phyloP scores from a whole-genome alignment of 2,888 invertebrate species.

The Azorinus chamasolen region DNA sequence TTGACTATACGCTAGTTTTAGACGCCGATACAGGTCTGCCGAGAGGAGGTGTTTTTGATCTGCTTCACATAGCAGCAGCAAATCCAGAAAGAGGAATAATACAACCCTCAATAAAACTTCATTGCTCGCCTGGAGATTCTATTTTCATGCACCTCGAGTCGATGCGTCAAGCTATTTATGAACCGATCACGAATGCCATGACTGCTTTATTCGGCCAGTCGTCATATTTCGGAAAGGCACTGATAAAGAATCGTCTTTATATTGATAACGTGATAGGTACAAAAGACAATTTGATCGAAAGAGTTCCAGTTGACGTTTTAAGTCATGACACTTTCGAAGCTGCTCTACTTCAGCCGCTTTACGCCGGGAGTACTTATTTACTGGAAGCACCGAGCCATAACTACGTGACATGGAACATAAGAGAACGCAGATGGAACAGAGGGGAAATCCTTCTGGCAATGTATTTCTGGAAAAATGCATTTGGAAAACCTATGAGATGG shows the following conservation, averaged over 20 bases:
- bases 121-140: conserved; percentile 72
- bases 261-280: conserved; percentile 80
- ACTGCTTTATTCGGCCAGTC: conserved; percentile 77
- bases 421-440: conserved; percentile 80
- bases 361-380: conserved; percentile 74
- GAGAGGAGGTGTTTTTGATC: conserved; percentile 72
- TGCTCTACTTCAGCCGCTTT: conserved; percentile 76
- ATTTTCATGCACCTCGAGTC: conserved; percentile 81
- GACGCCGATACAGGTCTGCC: conserved; percentile 81
- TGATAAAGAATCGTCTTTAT: conserved; percentile 80
- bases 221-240: conserved; percentile 80
- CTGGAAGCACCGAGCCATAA: conserved; percentile 80
- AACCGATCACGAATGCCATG: conserved; percentile 80
- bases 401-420: conserved; percentile 81
- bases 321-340: conserved; percentile 83
- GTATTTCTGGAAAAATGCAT: conserved; percentile 79
- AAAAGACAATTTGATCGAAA: conserved; percentile 75
- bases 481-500: conserved; percentile 77
- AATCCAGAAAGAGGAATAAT: conserved; percentile 80
- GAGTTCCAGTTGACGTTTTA: conserved; percentile 80
- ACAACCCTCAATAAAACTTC: conserved; percentile 80
- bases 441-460: conserved; percentile 80
- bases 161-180: conserved; percentile 78
- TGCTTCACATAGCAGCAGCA: conserved; percentile 78
- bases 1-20: conserved; percentile 80